These are phyloP conservation scores for Pagetopsis macropterus DNA, from an alignment of 2,797 vertebrate species.

Conservation along the genomic window DNA sequence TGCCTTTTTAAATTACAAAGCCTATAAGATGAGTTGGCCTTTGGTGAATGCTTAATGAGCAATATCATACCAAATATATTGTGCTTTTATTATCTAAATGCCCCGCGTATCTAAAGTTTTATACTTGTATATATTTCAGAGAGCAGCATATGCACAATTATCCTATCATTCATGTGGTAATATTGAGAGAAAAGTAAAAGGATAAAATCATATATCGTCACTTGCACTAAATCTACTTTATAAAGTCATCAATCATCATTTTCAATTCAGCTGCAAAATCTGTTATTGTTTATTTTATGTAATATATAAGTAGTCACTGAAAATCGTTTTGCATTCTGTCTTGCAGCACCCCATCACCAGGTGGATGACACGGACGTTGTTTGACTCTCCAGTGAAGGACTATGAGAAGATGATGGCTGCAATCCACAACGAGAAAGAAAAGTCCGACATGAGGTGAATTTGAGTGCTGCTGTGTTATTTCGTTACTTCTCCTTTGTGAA, in stretches of 20 bases:
- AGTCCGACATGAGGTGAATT: constrained; percentile 87
- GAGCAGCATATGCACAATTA: neutral
- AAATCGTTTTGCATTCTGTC: neutral
- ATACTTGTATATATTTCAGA: neutral
- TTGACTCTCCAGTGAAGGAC: constrained; percentile 89
- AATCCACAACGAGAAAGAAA: constrained; percentile 86
- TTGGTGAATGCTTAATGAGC: neutral
- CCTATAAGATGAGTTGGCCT: neutral
- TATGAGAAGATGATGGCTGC: constrained; percentile 93
- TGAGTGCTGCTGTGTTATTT: neutral
- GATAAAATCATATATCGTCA: neutral
- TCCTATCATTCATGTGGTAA: neutral
- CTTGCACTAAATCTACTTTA: neutral
- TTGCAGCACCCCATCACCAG: constrained; percentile 94
- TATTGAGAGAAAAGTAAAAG: neutral
- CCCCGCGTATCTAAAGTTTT: neutral
- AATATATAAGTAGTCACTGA: neutral
- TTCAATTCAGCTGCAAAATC: too few species aligned
- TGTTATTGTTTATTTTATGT: neutral
- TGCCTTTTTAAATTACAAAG: neutral
- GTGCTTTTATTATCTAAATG: neutral
- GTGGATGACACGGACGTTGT: constrained; percentile 86
- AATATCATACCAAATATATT: neutral
- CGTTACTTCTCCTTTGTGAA: neutral
- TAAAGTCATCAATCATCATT: too few species aligned